Evolutionary conservation across 2,113 vertebrate genomes (phyloP).

Genomic region (Phalacrocorax carbo): DNA sequence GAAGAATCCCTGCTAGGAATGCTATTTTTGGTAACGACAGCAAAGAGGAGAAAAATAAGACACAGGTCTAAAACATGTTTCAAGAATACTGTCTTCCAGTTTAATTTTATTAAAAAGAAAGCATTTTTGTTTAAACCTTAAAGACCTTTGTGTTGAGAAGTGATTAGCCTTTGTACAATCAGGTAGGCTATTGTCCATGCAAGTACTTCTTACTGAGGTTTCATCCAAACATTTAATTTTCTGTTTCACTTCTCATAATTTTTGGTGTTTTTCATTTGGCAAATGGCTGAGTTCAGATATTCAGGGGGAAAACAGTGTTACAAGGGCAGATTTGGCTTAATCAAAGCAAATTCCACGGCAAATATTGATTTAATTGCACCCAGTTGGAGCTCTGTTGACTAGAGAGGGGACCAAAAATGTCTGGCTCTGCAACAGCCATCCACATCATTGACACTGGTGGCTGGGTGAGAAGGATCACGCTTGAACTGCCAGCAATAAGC

Average conservation of each 20-base stretch:
- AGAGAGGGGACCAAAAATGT: neutral
- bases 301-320: neutral
- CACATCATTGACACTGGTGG: neutral
- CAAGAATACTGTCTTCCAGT: neutral
- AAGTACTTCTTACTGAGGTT: neutral
- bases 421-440: neutral
- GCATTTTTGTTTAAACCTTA: neutral
- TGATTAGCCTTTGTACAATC: neutral
- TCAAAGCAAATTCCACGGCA: neutral
- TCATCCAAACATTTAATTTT: neutral
- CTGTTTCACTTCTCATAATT: neutral
- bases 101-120: neutral
- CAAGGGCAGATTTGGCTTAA: neutral
- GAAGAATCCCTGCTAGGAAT: neutral
- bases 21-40: neutral
- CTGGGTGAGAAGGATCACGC: neutral
- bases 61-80: neutral
- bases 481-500: neutral
- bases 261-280: neutral
- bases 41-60: neutral
- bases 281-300: neutral
- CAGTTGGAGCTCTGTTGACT: neutral
- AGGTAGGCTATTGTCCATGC: neutral
- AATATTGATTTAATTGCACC: rapidly evolving
- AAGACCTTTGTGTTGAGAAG: neutral